Evolutionary conservation across 1,140 invertebrate species (phyloP).

Genomic region (Macrosteles quadrilineatus): DNA sequence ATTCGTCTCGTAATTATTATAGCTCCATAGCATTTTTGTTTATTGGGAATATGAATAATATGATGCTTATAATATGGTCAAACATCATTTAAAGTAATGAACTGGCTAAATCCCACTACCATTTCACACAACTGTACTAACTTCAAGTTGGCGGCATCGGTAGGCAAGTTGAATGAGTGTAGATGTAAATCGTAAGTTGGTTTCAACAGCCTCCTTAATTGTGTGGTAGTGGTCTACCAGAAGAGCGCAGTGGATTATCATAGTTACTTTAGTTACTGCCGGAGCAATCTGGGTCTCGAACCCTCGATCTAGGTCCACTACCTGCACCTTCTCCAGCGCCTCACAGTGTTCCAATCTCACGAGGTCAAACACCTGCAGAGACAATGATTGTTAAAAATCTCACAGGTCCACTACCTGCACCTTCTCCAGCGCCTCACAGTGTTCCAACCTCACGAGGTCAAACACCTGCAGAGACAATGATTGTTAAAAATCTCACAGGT

Average conservation of each 20-base stretch:
- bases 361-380: background rate
- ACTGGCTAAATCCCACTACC: no score
- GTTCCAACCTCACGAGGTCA: no score
- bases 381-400: background rate
- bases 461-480: no score
- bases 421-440: no score
- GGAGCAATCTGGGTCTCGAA: background rate
- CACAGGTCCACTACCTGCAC: no score
- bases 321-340: background rate
- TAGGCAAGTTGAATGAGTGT: background rate
- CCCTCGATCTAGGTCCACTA: background rate
- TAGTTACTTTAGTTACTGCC: background rate
- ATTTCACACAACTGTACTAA: background rate
- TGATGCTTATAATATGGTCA: no score
- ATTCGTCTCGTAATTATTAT: no score
- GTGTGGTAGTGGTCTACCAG: background rate
- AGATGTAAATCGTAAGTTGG: background rate
- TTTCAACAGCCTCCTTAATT: background rate
- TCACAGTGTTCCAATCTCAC: slow-evolving; percentile 1
- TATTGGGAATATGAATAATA: no score
- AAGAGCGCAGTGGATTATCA: slow-evolving; percentile 11
- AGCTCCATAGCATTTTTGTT: no score
- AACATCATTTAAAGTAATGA: no score
- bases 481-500: no score
- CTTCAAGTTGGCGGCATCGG: background rate